A percentile compares a stretch with the other conserved stretches of the same genome.
Conservation (phyloP, 2,113 vertebrate species). For the Neolamprologus longior region DNA sequence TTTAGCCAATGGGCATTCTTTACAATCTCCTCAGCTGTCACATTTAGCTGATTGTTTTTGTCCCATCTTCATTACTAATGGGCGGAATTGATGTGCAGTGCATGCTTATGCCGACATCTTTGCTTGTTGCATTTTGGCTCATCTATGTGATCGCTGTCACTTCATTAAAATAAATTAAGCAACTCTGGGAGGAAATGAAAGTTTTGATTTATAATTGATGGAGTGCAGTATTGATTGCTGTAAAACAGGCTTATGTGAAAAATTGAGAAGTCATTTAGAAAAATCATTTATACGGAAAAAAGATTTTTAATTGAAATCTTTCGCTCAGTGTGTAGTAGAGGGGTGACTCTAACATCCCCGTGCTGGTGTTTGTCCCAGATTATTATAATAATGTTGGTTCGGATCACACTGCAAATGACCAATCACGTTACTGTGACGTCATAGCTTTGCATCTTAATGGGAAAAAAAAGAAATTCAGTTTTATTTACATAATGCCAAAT, state of each 20-base stretch:
- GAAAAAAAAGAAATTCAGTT: neutral
- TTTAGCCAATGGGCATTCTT: neutral
- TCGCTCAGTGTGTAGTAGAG: neutral
- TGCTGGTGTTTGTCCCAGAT: neutral
- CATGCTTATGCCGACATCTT: neutral
- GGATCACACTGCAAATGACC: neutral
- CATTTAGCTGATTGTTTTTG: constrained; percentile 13
- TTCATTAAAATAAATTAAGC: neutral
- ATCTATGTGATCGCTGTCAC: neutral
- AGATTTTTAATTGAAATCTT: neutral
- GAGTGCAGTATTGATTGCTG: neutral
- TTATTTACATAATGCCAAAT: neutral
- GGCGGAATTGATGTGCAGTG: neutral
- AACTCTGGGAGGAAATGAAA: neutral
- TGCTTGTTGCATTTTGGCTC: neutral
- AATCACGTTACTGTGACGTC: neutral
- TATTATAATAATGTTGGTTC: neutral
- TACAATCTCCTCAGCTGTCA: constrained; percentile 19
- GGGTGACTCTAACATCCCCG: neutral
- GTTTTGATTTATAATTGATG: neutral
- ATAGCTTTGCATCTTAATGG: neutral
- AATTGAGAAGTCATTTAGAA: neutral
- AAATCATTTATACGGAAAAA: neutral
- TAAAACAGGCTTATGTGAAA: neutral
- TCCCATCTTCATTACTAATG: constrained; percentile 15